Evolutionary conservation across 2,888 invertebrate species (phyloP), one percentile per base, ranked within the genome.

Genomic region (Agrotis segetum): DNA sequence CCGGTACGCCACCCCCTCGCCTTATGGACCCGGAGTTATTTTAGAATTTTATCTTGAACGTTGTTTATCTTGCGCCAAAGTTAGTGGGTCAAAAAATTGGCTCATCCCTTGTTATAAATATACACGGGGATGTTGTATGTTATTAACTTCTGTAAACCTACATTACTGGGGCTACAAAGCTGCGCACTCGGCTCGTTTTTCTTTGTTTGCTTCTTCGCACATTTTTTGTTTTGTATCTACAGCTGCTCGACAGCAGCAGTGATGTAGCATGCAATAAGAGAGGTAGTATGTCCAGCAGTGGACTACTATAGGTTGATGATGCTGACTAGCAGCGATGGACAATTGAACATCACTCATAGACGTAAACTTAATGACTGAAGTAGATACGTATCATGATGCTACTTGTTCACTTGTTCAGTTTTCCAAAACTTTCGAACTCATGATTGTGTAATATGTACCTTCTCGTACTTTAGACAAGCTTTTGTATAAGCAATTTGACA

Each of bases 11-110:
- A 40, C 70, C 71, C 78, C 72, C 68, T 59, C 76, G 71, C 68
- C 77, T 79, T 83, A 80, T 75, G 80, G 67, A 79, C 67, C 66
- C 67, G 60, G 58, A 73, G 75, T 79, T 75, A 62, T 74, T 84
- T 82, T 74, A 72, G 74, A 75, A 77, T 77, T 68, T 77, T 83
- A 85, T 77, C 62, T 74, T 72, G 60, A 53, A 47, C 61, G 47
- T 58, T 74, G 83, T 80, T 74, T 83, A 69, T 79, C 52, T 72
- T 69, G 53, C 53, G 72, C 50, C 66, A 53, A 75, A 76, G 72
- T 73, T 65, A 67, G 70, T 72, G 73, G 74, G 71, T 74, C 80
- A 71, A 70, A 62, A 73, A 49, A 77, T 71, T 74, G 49, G 68
- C 69, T 62, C 59, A 59, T 34, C 53, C 67, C 56, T 58, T 64